phyloP scores from a whole-genome alignment of 2,113 vertebrate species.

The Stigmatopora argus region DNA sequence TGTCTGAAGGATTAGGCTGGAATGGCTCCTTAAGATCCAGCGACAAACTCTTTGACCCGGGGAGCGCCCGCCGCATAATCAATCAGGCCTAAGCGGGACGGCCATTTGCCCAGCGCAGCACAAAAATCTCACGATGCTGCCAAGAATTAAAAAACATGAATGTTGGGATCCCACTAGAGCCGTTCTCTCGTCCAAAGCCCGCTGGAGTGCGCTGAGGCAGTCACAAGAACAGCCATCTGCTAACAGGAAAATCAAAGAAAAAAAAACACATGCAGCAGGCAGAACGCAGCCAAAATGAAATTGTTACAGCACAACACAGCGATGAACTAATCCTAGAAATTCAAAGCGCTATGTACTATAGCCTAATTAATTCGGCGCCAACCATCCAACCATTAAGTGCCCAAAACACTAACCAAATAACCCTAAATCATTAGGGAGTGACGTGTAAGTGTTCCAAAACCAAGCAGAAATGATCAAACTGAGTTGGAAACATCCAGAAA shows the following conservation, averaged over 20 bases:
- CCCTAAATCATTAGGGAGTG: too few species aligned
- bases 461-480: too few species aligned
- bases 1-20: too few species aligned
- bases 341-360: neutral
- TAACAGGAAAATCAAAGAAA: neutral
- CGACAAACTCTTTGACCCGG: too few species aligned
- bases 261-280: neutral
- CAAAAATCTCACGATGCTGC: constrained; percentile 17
- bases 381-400: too few species aligned
- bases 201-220: constrained; percentile 7
- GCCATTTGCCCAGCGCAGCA: constrained; percentile 2
- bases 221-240: constrained; percentile 2
- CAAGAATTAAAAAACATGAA: constrained; percentile 1
- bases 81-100: neutral
- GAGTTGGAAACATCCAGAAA: too few species aligned
- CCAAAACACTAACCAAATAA: too few species aligned
- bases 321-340: neutral
- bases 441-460: too few species aligned
- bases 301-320: neutral
- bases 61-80: constrained; percentile 8
- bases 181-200: neutral
- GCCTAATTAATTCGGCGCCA: neutral
- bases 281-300: neutral
- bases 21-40: too few species aligned
- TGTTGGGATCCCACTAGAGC: neutral